Evolutionary conservation across 2,113 vertebrate species (phyloP).

Genomic region (Gallinago jamesoni): DNA sequence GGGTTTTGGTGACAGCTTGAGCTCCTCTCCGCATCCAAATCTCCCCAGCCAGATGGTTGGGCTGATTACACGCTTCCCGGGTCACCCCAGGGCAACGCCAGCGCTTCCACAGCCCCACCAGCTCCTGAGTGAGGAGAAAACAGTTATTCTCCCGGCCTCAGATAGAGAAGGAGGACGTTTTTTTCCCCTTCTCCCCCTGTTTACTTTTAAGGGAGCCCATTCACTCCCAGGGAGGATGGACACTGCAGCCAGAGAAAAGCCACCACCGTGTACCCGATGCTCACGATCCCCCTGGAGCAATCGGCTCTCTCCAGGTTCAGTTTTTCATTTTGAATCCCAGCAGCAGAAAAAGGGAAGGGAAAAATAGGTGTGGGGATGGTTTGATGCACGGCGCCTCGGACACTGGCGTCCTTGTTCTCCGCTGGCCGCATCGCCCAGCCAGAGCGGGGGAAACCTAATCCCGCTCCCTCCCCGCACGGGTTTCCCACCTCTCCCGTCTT

Average conservation of each 20-base stretch:
- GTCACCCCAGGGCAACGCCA: neutral
- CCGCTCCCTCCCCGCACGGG: neutral
- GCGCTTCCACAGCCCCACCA: neutral
- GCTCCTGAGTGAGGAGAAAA: accelerated
- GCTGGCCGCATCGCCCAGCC: accelerated
- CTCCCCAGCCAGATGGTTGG: neutral
- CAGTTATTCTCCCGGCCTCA: neutral
- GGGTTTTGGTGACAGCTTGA: neutral
- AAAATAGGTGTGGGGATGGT: neutral
- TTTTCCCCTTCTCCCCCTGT: too few species aligned
- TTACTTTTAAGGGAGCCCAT: accelerated
- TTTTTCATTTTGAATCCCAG: neutral
- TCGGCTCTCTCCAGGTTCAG: neutral
- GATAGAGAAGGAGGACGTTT: accelerated
- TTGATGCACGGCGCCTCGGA: neutral
- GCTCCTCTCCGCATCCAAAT: neutral
- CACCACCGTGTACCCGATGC: accelerated
- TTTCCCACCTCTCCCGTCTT: neutral
- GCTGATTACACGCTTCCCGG: neutral
- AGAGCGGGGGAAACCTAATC: neutral
- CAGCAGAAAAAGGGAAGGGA: neutral
- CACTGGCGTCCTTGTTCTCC: conserved; percentile 23
- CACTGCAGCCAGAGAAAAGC: accelerated
- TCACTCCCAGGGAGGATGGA: neutral
- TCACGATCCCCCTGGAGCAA: neutral